A percentile compares a stretch with the other conserved stretches of the same genome.
These are phyloP conservation scores for Drosophila leonis DNA, from an alignment of 2,888 invertebrate species.

Conservation along the genomic window DNA sequence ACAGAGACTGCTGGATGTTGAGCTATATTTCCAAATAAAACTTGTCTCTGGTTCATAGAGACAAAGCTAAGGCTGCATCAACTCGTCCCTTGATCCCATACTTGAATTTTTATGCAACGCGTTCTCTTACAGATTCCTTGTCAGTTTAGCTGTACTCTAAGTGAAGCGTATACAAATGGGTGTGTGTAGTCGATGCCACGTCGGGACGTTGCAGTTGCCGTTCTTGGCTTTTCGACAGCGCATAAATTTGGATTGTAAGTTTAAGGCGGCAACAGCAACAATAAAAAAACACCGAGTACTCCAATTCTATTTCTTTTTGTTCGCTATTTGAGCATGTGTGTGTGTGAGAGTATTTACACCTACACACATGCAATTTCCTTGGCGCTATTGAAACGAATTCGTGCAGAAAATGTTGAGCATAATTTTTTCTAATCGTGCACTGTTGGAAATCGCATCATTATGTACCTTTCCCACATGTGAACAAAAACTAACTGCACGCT, in stretches of 20 bases:
- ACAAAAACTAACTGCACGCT: conserved; percentile 32
- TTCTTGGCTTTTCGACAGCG: conserved; percentile 66
- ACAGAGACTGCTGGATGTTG: not conserved
- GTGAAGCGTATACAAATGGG: conserved; percentile 31
- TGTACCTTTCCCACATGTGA: conserved; percentile 35
- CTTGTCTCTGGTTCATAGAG: not conserved
- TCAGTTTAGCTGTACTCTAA: not conserved
- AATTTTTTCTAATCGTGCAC: conserved; percentile 76
- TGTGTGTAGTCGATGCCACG: conserved; percentile 3
- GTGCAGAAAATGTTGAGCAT: conserved; percentile 79
- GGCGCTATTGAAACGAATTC: conserved; percentile 65
- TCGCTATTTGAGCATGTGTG: conserved; percentile 9
- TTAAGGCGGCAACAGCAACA: conserved; percentile 35
- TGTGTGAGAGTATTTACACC: conserved; percentile 25
- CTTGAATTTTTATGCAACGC: not conserved
- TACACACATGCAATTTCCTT: conserved; percentile 51
- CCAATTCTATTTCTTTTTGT: conserved; percentile 53
- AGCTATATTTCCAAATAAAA: not conserved
- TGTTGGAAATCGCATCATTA: conserved; percentile 60
- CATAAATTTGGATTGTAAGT: conserved; percentile 72
- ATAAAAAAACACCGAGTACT: conserved; percentile 49
- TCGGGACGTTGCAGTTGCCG: conserved; percentile 23
- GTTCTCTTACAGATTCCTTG: not conserved
- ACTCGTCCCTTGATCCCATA: not conserved
- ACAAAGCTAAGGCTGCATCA: not conserved